These are phyloP conservation scores for Maccullochella peelii DNA, from an alignment of 2,113 vertebrate species.

Conservation along the genomic window DNA sequence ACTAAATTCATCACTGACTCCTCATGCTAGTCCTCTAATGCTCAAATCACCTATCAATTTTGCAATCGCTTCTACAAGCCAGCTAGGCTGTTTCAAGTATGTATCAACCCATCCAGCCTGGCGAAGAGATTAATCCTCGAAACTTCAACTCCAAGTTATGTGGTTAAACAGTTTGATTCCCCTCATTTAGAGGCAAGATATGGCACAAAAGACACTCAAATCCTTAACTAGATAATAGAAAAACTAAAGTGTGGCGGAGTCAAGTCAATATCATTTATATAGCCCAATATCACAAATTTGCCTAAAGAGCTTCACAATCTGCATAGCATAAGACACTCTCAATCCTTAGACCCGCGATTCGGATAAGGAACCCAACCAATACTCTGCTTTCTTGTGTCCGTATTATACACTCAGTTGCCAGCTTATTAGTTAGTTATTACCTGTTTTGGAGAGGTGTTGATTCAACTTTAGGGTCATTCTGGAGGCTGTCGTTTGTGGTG, in stretches of 20 bases:
- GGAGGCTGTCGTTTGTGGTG: background rate
- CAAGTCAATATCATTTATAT: background rate
- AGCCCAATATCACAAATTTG: no score
- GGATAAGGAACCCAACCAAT: no score
- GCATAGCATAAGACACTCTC: no score
- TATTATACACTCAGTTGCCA: no score
- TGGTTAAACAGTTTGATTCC: background rate
- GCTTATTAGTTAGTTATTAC: no score
- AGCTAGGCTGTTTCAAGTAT: background rate
- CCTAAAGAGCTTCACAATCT: no score
- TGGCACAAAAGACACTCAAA: background rate
- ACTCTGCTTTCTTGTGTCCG: no score
- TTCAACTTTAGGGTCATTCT: background rate
- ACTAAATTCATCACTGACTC: background rate
- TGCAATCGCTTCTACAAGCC: background rate
- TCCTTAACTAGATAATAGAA: background rate
- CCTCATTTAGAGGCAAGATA: background rate
- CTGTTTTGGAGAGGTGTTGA: background rate
- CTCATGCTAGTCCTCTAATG: background rate
- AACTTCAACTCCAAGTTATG: background rate
- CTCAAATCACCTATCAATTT: background rate
- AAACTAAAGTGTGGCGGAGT: background rate
- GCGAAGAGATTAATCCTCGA: background rate
- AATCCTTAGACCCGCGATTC: no score
- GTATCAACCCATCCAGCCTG: background rate